Percentiles rank a stretch among this genome's conserved stretches.
phyloP scores from a whole-genome alignment of 2,888 invertebrate species.

The Latheticus oryzae region DNA sequence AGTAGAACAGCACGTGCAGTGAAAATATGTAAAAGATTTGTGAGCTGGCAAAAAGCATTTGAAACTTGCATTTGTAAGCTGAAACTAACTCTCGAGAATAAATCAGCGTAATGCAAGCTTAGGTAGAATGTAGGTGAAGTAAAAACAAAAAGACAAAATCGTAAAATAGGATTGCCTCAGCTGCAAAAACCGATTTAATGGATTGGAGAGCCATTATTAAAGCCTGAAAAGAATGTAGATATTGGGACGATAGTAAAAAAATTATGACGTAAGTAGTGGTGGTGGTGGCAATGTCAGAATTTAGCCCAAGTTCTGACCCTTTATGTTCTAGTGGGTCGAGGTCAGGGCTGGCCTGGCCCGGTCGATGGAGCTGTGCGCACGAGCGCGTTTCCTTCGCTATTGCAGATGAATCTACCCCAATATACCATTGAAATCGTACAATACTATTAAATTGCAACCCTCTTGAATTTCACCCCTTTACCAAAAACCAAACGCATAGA shows the following conservation, averaged over 20 bases:
- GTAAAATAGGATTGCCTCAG: no score
- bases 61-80: no score
- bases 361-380: constrained; percentile 60
- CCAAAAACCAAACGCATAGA: constrained; percentile 6
- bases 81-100: no score
- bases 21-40: no score
- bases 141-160: no score
- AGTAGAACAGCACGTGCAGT: no score
- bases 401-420: constrained; percentile 44
- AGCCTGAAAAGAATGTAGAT: constrained; percentile 23
- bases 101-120: no score
- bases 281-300: constrained; percentile 41
- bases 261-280: constrained; percentile 36
- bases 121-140: no score
- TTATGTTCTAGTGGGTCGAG: constrained; percentile 61
- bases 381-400: constrained; percentile 43
- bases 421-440: constrained; percentile 35
- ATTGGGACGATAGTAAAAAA: constrained; percentile 22
- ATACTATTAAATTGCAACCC: constrained; percentile 3
- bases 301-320: constrained; percentile 55
- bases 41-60: no score
- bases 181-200: no score
- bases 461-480: constrained; percentile 17
- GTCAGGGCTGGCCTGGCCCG: constrained; percentile 62
- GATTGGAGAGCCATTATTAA: constrained; percentile 24